Evolutionary conservation across 2,888 invertebrate species (phyloP), one percentile per base, ranked within the genome.

Genomic region (Platynereis dumerilii): DNA sequence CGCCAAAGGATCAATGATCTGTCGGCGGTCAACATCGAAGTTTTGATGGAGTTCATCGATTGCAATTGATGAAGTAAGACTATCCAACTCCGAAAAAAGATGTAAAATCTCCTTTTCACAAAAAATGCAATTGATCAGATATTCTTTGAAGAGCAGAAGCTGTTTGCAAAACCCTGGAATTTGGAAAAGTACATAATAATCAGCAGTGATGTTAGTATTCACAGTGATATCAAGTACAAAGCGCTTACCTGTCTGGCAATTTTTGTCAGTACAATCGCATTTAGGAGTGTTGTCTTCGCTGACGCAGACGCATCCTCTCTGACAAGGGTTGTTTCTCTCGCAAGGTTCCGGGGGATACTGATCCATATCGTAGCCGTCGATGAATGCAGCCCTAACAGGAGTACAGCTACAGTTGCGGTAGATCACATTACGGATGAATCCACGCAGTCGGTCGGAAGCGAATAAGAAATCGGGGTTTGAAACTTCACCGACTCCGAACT

Each of bases 361-460:
- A 28, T 69, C 64, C 44, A 77, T 62, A 34, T 65, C 72, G 17
- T 64, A 64, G 0, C 76, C 75, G 0, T 75, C 62, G 71, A 79
- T 57, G n/a, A 67, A 56, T 20, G 48, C 39, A 2, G 73, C 79
- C n/a, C 80, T 69, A 15, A 71, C 66, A 17, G 74, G 75, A 42
- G 69, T 60, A 59, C 82, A 82, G 28, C 81, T 73, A 69, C 81
- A 82, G 70, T 81, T 82, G 53, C 75, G 72, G 69, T 80, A 81
- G 5, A 81, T 68, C 28, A 82, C 77, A 70, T 83, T 82, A 64
- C 81, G 67, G 26, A 81, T 72, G 45, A 72, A 68, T 0, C 81
- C 80, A 12, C 58, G 65, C 67, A 78, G 77, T 34, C 72, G 69
- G 0, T 73, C 69, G 48, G 69, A 71, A n/a, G 72, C 67, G 3